phyloP scores from a whole-genome alignment of 1,140 invertebrate species.

The Dolichoris vasculosae region DNA sequence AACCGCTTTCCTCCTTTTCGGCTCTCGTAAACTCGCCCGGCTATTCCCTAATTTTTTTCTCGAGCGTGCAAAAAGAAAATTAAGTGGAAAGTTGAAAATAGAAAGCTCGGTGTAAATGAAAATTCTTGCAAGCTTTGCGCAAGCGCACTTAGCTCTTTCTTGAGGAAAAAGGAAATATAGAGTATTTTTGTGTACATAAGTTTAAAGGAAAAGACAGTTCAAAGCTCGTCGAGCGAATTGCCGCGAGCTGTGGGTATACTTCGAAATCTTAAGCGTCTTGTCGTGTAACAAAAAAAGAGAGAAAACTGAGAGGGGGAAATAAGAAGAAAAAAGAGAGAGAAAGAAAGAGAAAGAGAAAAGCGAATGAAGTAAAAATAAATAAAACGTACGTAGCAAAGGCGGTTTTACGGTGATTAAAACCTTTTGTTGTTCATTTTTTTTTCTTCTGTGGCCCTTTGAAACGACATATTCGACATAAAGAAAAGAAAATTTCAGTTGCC shows the following conservation, averaged over 20 bases:
- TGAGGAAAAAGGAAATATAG: neutral
- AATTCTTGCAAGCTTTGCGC: neutral
- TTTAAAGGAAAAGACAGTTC: constrained; percentile 25
- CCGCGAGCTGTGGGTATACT: constrained; percentile 21
- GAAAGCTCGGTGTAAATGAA: constrained; percentile 3
- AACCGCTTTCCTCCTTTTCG: neutral
- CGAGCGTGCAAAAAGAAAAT: constrained; percentile 26
- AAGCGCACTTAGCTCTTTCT: neutral
- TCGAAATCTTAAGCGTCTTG: constrained; percentile 35
- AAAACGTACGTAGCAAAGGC: constrained; percentile 6
- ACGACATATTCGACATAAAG: constrained; percentile 6
- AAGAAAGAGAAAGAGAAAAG: neutral
- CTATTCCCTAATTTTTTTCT: constrained; percentile 20
- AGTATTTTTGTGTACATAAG: neutral
- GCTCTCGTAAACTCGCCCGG: constrained; percentile 18
- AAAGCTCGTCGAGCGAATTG: constrained; percentile 32
- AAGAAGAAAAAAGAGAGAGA: neutral
- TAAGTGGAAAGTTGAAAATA: constrained; percentile 28
- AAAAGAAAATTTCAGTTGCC: constrained; percentile 15
- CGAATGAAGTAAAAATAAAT: constrained; percentile 33
- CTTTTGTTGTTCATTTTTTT: constrained; percentile 24
- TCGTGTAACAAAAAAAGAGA: constrained; percentile 15
- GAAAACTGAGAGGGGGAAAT: neutral
- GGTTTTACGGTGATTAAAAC: constrained; percentile 46
- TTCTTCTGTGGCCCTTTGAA: constrained; percentile 8